These are phyloP conservation scores for Sardinella longiceps DNA, from an alignment of 2,797 vertebrate species.

Conservation along the genomic window DNA sequence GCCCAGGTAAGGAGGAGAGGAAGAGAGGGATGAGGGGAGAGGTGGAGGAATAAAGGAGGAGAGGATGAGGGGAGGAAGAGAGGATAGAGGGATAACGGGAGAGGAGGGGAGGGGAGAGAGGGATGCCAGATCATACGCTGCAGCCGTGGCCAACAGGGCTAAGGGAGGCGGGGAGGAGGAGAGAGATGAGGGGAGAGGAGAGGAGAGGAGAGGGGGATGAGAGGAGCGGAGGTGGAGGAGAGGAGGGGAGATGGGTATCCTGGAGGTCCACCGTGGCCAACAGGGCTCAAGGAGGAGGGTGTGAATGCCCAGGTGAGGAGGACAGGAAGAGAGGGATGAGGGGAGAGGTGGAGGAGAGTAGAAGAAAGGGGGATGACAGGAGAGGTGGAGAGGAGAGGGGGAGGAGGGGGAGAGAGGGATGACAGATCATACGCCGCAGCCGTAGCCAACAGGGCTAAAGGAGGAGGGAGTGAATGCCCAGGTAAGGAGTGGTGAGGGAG, in stretches of 20 bases:
- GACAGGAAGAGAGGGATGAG: not conserved
- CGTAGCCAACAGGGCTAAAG: slow-evolving; percentile 71
- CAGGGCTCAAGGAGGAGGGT: slow-evolving; percentile 95
- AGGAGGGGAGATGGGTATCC: slow-evolving; percentile 84
- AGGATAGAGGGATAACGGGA: too few species aligned
- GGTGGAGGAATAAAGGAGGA: slow-evolving; percentile 47
- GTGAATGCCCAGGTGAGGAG: slow-evolving; percentile 92
- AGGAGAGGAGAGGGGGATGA: not conserved
- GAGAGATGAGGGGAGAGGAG: not conserved
- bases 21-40: not conserved
- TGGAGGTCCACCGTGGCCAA: slow-evolving; percentile 95
- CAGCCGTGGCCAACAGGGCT: too few species aligned
- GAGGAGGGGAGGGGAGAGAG: too few species aligned
- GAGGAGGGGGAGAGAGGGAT: slow-evolving; percentile 72
- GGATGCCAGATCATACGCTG: too few species aligned
- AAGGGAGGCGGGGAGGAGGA: not conserved
- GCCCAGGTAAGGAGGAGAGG: slow-evolving; percentile 82
- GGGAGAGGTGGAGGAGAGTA: not conserved
- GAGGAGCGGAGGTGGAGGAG: not conserved
- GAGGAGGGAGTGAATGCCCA: slow-evolving; percentile 81
- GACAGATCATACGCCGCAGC: slow-evolving; percentile 94
- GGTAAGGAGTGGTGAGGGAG: slow-evolving; percentile 72
- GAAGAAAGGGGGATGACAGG: slow-evolving; percentile 43
- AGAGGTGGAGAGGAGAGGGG: not conserved
- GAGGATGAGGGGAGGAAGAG: not conserved